A percentile compares a stretch with the other conserved stretches of the same genome.
phyloP scores from a whole-genome alignment of 2,888 invertebrate genomes.

The Coenonympha arcania region DNA sequence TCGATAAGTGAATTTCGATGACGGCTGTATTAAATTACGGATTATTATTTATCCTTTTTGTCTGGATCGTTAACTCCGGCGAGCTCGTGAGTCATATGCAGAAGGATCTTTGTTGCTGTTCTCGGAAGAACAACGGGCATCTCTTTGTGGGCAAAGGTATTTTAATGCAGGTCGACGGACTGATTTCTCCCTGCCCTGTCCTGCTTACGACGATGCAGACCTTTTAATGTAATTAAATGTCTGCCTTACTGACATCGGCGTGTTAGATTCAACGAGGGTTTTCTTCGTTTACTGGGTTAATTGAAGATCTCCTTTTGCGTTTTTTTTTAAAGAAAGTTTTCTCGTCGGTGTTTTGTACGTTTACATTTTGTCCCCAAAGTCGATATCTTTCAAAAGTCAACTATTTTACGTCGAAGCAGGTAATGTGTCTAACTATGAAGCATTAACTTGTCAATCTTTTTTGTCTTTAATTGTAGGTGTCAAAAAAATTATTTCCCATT shows the following conservation, averaged over 20 bases:
- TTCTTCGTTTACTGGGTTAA: background rate
- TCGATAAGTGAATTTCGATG: constrained; percentile 18
- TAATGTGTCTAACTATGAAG: too few relatives aligned
- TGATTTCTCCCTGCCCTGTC: constrained; percentile 62
- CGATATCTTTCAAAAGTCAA: background rate
- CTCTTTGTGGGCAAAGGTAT: constrained; percentile 66
- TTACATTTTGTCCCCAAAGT: background rate
- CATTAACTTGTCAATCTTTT: too few relatives aligned
- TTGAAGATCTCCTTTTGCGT: background rate
- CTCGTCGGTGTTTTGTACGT: background rate
- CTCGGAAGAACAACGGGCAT: constrained; percentile 60
- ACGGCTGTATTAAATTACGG: constrained; percentile 11
- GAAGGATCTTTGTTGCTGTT: constrained; percentile 72
- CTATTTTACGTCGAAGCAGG: too few relatives aligned
- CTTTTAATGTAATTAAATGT: constrained; percentile 42
- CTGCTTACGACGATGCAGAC: constrained; percentile 40
- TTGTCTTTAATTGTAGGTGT: too few relatives aligned
- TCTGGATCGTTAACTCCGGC: constrained; percentile 51
- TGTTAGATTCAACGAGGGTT: constrained; percentile 8
- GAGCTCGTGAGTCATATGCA: constrained; percentile 57
- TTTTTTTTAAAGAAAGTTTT: background rate
- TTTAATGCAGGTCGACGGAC: constrained; percentile 65
- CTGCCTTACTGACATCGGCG: constrained; percentile 22
- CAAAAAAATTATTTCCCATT: too few relatives aligned
- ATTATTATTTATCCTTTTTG: constrained; percentile 31